These are phyloP conservation scores for Zygaena filipendulae DNA, from an alignment of 2,888 invertebrate genomes.

Conservation along the genomic window DNA sequence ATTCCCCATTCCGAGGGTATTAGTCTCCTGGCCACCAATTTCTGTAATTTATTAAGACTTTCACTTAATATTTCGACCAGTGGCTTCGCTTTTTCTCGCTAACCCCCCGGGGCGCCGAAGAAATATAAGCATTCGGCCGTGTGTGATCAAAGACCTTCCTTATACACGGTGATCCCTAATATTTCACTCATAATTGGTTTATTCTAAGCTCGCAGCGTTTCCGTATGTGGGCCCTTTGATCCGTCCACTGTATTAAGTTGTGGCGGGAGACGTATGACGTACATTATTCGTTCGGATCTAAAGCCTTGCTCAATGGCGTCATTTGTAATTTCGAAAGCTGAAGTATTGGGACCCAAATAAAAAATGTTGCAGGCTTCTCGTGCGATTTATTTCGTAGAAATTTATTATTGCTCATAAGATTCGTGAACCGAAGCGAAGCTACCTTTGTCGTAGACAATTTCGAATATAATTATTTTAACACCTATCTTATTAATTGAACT, in stretches of 20 bases:
- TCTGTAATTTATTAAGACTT: slow-evolving; percentile 65
- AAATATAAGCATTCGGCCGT: slow-evolving; percentile 47
- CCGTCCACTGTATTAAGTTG: slow-evolving; percentile 61
- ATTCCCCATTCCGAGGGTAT: slow-evolving; percentile 61
- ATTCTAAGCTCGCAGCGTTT: slow-evolving; percentile 62
- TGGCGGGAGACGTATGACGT: slow-evolving; percentile 52
- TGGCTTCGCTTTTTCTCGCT: slow-evolving; percentile 51
- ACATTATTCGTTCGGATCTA: slow-evolving; percentile 54
- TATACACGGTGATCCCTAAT: slow-evolving; percentile 60
- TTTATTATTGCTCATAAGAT: too few species aligned
- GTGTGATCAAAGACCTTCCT: slow-evolving; percentile 59
- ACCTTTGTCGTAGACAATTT: too few species aligned
- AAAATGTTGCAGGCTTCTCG: slow-evolving; percentile 10
- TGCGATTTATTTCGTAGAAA: not conserved
- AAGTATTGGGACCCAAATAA: too few species aligned
- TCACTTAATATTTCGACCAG: slow-evolving; percentile 30
- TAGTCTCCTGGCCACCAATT: slow-evolving; percentile 59
- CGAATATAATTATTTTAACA: too few species aligned
- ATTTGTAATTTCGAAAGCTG: slow-evolving; percentile 40
- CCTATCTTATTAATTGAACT: too few species aligned
- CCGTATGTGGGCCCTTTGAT: slow-evolving; percentile 63
- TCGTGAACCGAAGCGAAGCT: too few species aligned
- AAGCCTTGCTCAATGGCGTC: slow-evolving; percentile 46
- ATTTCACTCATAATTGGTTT: slow-evolving; percentile 70
- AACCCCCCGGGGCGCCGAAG: slow-evolving; percentile 27